Conservation (phyloP, 2,113 vertebrate species). For the Tychaedon coryphoeus region DNA sequence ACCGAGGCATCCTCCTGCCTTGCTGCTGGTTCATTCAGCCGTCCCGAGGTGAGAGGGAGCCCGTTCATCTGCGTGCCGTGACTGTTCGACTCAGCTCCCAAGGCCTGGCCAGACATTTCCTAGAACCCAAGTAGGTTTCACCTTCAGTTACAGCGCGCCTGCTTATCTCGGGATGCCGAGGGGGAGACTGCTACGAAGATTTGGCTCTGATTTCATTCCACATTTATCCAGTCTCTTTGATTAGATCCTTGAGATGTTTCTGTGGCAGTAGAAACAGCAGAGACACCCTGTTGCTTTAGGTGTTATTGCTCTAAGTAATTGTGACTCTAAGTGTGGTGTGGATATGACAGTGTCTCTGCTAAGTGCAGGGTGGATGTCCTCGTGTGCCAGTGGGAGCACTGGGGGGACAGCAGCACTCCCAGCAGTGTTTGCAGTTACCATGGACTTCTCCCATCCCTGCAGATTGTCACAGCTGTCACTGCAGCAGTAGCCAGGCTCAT, state of each 20-base stretch:
- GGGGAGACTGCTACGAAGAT: neutral
- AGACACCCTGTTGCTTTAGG: neutral
- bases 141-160: neutral
- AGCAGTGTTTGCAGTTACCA: neutral
- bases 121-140: neutral
- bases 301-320: neutral
- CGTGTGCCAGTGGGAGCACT: neutral
- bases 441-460: neutral
- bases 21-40: fast-evolving
- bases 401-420: neutral
- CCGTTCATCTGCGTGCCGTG: neutral
- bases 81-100: neutral
- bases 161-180: neutral
- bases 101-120: neutral
- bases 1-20: neutral
- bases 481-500: neutral
- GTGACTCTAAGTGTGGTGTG: neutral
- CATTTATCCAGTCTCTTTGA: neutral
- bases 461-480: neutral
- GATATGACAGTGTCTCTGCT: neutral
- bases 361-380: neutral
- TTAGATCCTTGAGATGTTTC: neutral
- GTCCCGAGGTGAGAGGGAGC: neutral
- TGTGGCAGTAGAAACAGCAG: neutral
- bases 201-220: neutral